Evolutionary conservation across 2,888 invertebrate species (phyloP).

Genomic region (Conchocele bisecta): DNA sequence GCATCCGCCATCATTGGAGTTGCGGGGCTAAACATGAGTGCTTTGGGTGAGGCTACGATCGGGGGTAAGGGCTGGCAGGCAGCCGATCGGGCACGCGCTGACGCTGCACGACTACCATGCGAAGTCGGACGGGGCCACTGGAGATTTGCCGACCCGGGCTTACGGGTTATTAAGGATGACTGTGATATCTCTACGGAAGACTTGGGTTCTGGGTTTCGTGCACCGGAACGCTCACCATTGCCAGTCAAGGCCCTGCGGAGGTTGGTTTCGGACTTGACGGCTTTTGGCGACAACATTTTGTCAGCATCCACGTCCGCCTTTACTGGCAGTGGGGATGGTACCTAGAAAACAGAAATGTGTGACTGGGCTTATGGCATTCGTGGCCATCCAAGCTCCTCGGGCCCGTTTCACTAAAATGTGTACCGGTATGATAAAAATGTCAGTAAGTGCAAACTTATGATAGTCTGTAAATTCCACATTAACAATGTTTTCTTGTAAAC

Average conservation of each 20-base stretch:
- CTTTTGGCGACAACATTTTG: constrained; percentile 40
- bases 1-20: no score
- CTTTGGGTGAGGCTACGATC: constrained; percentile 44
- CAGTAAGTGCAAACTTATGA: no score
- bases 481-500: no score
- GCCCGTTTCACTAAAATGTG: no score
- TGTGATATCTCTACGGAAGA: constrained; percentile 35
- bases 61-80: constrained; percentile 39
- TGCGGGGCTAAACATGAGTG: constrained; percentile 9
- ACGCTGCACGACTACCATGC: constrained; percentile 32
- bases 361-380: no score
- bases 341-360: no score
- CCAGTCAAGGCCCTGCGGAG: constrained; percentile 18
- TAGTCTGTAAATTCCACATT: no score
- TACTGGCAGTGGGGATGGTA: constrained; percentile 65
- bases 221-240: constrained; percentile 57
- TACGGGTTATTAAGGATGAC: constrained; percentile 54
- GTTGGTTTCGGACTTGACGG: constrained; percentile 26
- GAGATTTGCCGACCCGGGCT: constrained; percentile 57
- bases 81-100: constrained; percentile 53
- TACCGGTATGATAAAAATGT: no score
- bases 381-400: no score
- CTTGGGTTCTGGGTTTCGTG: constrained; percentile 62
- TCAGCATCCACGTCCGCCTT: constrained; percentile 60
- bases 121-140: constrained; percentile 50